Conservation (phyloP, 92 coral and sea anemone species). For the Actinostola sp. region DNA sequence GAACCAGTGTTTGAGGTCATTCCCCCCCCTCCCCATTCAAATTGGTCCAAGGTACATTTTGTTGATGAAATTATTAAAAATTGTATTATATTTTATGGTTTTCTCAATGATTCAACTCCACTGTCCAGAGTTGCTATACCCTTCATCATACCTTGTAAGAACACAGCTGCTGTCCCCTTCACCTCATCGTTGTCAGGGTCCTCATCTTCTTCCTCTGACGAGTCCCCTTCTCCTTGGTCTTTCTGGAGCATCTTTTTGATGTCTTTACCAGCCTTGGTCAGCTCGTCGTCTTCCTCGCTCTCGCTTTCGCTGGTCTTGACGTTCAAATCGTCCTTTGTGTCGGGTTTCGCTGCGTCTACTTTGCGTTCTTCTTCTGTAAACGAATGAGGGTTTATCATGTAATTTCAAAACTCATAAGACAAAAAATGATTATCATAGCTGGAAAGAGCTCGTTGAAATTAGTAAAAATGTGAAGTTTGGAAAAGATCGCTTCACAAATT, state of each 20-base stretch:
- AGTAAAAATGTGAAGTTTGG: too few relatives aligned
- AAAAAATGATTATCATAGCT: too few relatives aligned
- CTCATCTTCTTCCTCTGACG: slow-evolving; percentile 81
- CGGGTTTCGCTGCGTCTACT: slow-evolving; percentile 74
- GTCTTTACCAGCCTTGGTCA: slow-evolving; percentile 89
- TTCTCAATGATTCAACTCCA: too few relatives aligned
- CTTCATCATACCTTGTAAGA: slow-evolving; percentile 79
- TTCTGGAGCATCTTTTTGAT: slow-evolving; percentile 86
- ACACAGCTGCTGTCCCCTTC: slow-evolving; percentile 86
- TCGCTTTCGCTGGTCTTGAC: slow-evolving; percentile 87
- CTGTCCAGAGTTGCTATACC: too few relatives aligned
- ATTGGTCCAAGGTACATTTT: too few relatives aligned
- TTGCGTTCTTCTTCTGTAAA: slow-evolving; percentile 47
- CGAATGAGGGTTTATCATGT: not conserved
- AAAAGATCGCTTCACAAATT: too few relatives aligned
- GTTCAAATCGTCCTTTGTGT: slow-evolving; percentile 89
- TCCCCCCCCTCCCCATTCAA: too few relatives aligned
- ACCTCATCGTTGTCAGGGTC: slow-evolving; percentile 91
- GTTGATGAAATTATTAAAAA: too few relatives aligned
- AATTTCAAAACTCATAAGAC: not conserved
- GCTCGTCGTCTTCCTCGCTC: slow-evolving; percentile 94
- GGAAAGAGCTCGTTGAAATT: too few relatives aligned
- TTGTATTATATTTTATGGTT: too few relatives aligned
- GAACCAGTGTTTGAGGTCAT: too few relatives aligned
- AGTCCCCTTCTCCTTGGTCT: slow-evolving; percentile 81